Percentiles rank a stretch among this genome's conserved stretches.
Conservation (phyloP, 2,113 vertebrate genomes). For the Pimephales promelas region DNA sequence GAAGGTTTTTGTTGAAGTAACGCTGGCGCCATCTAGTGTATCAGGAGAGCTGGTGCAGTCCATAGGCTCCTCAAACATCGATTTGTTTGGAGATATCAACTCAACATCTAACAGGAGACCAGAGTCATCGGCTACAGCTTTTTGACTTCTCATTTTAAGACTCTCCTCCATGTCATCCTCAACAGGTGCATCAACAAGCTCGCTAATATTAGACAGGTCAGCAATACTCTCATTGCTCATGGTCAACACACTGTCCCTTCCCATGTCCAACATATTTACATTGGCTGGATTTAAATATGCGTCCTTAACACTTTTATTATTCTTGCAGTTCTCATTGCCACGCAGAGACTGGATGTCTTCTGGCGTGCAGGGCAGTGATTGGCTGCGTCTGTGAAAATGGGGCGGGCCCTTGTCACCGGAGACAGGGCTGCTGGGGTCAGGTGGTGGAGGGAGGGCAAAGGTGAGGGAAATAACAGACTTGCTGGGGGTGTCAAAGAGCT, state of each 20-base stretch:
- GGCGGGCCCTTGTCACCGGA: conserved; percentile 50
- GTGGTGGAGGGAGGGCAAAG: conserved; percentile 79
- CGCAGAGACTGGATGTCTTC: conserved; percentile 67
- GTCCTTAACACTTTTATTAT: not conserved
- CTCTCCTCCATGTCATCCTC: not conserved
- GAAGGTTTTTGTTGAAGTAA: conserved; percentile 35
- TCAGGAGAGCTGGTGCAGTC: conserved; percentile 80
- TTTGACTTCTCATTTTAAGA: not conserved
- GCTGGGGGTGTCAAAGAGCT: conserved; percentile 90
- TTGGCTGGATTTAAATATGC: not conserved
- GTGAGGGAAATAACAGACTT: conserved; percentile 86
- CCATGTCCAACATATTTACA: not conserved
- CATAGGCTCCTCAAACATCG: conserved; percentile 73
- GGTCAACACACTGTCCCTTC: conserved; percentile 39
- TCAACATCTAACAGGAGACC: conserved; percentile 68
- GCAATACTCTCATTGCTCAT: conserved; percentile 21
- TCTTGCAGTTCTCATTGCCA: not conserved
- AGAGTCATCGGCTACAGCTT: conserved; percentile 52
- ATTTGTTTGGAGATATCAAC: conserved; percentile 66
- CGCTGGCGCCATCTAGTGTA: conserved; percentile 46
- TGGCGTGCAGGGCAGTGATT: conserved; percentile 84
- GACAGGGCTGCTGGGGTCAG: conserved; percentile 58
- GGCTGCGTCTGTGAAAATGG: conserved; percentile 76
- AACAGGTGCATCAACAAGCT: not conserved
- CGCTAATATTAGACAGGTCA: not conserved